Percentiles rank a stretch among this genome's conserved stretches.
Evolutionary conservation across 2,797 vertebrate species (phyloP).

Genomic region (Echeneis naucrates): DNA sequence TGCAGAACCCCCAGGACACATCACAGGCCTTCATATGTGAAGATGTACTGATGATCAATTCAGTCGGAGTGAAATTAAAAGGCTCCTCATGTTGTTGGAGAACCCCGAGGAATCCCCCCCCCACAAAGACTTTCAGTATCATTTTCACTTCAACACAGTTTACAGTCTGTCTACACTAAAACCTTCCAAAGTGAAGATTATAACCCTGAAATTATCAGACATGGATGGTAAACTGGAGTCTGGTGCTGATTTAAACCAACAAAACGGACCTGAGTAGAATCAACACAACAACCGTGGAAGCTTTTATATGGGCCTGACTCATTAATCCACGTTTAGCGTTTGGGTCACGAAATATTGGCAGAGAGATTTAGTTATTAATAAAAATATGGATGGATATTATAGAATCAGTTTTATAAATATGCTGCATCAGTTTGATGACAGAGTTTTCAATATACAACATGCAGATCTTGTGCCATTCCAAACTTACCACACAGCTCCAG

Average conservation of each 20-base stretch:
- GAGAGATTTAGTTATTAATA: neutral
- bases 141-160: conserved; percentile 6
- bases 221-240: neutral
- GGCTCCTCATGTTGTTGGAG: neutral
- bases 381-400: no score
- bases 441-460: neutral
- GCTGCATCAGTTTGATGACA: neutral
- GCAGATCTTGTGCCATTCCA: neutral
- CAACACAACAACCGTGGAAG: neutral
- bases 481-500: conserved; percentile 64
- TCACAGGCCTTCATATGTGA: neutral
- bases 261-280: neutral
- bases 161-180: neutral
- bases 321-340: neutral
- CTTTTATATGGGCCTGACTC: neutral
- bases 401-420: no score
- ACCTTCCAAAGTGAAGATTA: neutral
- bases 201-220: neutral
- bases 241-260: neutral
- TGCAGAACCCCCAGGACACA: no score
- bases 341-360: neutral
- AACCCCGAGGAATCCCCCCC: conserved; percentile 37
- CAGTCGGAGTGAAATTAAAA: neutral
- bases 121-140: neutral
- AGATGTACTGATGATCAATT: neutral